phyloP scores from a whole-genome alignment of 2,888 invertebrate species.

The Notodonta ziczac region DNA sequence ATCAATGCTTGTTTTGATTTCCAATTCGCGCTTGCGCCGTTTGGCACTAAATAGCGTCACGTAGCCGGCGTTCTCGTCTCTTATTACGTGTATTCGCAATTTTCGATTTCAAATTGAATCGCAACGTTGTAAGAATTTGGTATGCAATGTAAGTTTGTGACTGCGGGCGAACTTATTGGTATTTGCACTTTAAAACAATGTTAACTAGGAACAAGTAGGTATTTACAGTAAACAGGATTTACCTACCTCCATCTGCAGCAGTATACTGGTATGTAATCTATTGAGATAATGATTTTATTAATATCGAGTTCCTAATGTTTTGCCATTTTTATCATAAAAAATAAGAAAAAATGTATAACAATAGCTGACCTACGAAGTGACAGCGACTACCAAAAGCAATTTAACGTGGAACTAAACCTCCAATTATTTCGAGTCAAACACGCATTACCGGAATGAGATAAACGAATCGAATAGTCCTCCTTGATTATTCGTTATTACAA shows the following conservation, averaged over 20 bases:
- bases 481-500: conserved; percentile 68
- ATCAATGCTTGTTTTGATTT: conserved; percentile 83
- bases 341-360: conserved; percentile 22
- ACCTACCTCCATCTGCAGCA: too few species aligned
- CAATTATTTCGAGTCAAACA: conserved; percentile 48
- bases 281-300: too few species aligned
- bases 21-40: conserved; percentile 82
- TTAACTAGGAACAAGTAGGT: not conserved
- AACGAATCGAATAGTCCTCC: conserved; percentile 64
- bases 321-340: too few species aligned
- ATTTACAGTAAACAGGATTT: too few species aligned
- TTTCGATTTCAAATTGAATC: conserved; percentile 70
- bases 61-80: conserved; percentile 66
- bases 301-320: too few species aligned
- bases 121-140: conserved; percentile 47
- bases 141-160: conserved; percentile 24
- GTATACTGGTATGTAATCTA: too few species aligned
- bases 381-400: conserved; percentile 53
- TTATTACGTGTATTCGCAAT: conserved; percentile 66
- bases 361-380: conserved; percentile 40
- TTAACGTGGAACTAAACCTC: conserved; percentile 41
- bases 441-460: conserved; percentile 53
- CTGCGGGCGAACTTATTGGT: not conserved
- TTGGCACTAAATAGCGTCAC: conserved; percentile 83
- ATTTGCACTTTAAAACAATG: not conserved